A percentile compares a stretch with the other conserved stretches of the same genome.
phyloP scores from a whole-genome alignment of 2,797 vertebrate species.

The Lemur catta region DNA sequence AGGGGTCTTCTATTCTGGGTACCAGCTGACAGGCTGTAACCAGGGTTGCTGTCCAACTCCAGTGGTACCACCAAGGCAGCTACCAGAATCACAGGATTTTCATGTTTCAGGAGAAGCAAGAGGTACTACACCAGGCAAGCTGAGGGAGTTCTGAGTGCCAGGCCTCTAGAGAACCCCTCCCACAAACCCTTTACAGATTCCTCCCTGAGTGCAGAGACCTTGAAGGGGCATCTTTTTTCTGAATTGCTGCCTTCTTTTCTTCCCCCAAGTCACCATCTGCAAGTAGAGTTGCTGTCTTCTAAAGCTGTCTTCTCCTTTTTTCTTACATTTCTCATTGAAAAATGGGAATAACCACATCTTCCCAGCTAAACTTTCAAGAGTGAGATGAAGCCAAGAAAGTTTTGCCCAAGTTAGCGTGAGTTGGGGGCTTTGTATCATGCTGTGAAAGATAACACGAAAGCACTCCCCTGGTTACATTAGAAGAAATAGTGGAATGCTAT shows the following conservation, averaged over 20 bases:
- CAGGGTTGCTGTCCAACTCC: neutral
- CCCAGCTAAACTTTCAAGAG: conserved; percentile 32
- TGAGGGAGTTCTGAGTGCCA: neutral
- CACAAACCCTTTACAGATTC: neutral
- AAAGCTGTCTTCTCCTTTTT: neutral
- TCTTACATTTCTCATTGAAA: neutral
- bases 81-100: neutral
- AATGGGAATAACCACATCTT: neutral
- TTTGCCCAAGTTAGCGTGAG: conserved; percentile 11
- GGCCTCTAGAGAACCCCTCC: rapidly evolving
- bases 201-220: neutral
- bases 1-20: neutral
- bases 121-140: neutral
- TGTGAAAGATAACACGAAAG: neutral
- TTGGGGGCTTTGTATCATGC: neutral
- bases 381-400: conserved; percentile 48
- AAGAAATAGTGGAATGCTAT: conserved; percentile 4
- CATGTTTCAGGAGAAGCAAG: neutral
- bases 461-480: neutral
- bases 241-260: neutral
- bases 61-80: neutral
- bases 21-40: neutral
- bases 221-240: neutral
- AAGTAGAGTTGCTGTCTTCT: neutral
- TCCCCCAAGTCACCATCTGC: neutral